These are phyloP conservation scores for Eristalinus aeneus DNA, from an alignment of 2,888 invertebrate genomes.

Conservation along the genomic window DNA sequence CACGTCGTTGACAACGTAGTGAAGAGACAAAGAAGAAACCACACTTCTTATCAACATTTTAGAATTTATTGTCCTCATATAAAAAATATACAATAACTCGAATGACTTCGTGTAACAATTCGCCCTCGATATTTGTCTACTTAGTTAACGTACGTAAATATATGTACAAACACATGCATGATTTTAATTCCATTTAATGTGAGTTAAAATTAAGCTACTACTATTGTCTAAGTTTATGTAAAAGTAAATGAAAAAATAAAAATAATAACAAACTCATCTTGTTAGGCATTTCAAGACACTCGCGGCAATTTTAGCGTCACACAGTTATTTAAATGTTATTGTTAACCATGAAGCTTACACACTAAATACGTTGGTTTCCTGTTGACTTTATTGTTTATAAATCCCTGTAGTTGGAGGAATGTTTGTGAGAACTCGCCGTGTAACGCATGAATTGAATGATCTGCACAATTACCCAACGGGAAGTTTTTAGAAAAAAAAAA, in stretches of 20 bases:
- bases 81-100: slow-evolving; percentile 52
- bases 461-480: neutral
- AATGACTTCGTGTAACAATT: slow-evolving; percentile 48
- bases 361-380: slow-evolving; percentile 13
- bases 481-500: neutral
- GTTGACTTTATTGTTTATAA: neutral
- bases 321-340: slow-evolving; percentile 36
- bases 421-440: neutral
- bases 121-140: neutral
- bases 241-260: slow-evolving; percentile 1
- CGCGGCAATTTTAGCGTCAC: slow-evolving; percentile 59
- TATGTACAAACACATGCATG: slow-evolving; percentile 17
- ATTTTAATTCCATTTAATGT: slow-evolving; percentile 14
- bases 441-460: neutral
- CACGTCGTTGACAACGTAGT: too few species aligned
- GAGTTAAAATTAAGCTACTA: slow-evolving; percentile 21
- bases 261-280: slow-evolving; percentile 49
- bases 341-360: slow-evolving; percentile 29
- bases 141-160: slow-evolving; percentile 13
- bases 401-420: slow-evolving; percentile 53
- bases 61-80: slow-evolving; percentile 60
- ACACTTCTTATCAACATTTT: slow-evolving; percentile 3
- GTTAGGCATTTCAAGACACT: slow-evolving; percentile 63
- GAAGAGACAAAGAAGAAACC: neutral
- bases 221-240: neutral